Conservation (phyloP, 2,113 vertebrate species). For the Pantherophis guttatus region DNA sequence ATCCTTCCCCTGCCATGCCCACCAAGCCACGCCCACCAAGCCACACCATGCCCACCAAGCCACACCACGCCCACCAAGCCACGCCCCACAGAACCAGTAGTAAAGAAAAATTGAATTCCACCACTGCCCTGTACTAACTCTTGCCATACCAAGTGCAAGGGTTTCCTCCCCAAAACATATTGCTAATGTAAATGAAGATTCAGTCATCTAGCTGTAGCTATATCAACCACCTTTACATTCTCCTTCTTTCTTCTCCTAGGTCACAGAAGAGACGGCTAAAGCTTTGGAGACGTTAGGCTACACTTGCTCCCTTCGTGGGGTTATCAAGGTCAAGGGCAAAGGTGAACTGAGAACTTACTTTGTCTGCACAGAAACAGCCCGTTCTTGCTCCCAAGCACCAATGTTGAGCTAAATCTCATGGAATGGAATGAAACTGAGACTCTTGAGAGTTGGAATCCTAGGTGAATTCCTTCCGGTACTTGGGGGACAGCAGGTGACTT, state of each 20-base stretch:
- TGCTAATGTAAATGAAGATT: not conserved
- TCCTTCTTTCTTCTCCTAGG: slow-evolving; percentile 62
- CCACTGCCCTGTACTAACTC: not conserved
- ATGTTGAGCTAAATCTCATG: slow-evolving; percentile 40
- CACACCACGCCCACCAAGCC: too few species aligned
- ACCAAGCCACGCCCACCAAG: too few species aligned
- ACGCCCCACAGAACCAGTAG: too few species aligned
- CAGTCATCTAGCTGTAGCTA: not conserved
- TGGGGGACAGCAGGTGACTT: not conserved
- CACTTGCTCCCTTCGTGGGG: slow-evolving; percentile 75
- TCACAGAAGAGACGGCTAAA: slow-evolving; percentile 81
- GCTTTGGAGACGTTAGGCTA: slow-evolving; percentile 78
- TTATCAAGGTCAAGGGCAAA: slow-evolving; percentile 87
- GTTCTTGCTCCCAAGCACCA: slow-evolving; percentile 55
- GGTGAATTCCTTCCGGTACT: not conserved
- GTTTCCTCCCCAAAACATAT: not conserved
- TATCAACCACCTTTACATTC: not conserved
- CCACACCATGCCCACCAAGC: too few species aligned
- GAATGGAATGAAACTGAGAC: not conserved
- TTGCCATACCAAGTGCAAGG: not conserved
- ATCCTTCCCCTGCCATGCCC: too few species aligned
- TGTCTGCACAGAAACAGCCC: slow-evolving; percentile 69
- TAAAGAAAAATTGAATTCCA: too few species aligned
- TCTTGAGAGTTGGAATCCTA: too few species aligned
- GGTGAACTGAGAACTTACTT: slow-evolving; percentile 87